Evolutionary conservation across 2,113 vertebrate species (phyloP), one percentile per base, ranked within the genome.

Genomic region (Platycercus adscitus): DNA sequence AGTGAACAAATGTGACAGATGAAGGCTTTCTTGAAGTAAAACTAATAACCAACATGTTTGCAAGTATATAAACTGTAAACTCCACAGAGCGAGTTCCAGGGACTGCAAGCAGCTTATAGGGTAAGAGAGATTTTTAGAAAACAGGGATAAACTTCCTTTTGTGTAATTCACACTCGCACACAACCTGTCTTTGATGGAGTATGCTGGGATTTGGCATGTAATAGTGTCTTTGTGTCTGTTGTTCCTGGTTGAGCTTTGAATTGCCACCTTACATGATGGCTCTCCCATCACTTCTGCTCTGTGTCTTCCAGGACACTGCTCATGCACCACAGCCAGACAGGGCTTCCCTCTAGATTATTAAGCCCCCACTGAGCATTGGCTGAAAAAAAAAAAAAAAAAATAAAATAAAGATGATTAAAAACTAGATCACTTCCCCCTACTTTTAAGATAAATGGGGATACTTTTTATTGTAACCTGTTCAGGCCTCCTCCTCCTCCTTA

Each of bases 391-490:
- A 86, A 39, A 39, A 14, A 13, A 56, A 37, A 8, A 37, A 37
- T 8, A 37, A 37, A 61, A 47, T 12, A 33, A 24, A 78, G 17
- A 33, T 81, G 1, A 58, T 84, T 89, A 24, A 41, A 76, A 93
- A 50, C 11, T 18, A 33, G n/a, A 52, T 0, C 0, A 8, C 18
- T 44, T 78, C 6, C 26, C 8, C 9, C 8, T 81, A 3, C 52
- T 78, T 65, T 50, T 11, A 39, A 29, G 12, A 65, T 43, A 46
- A 76, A 83, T 14, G 3, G 20, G 21, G 33, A 79, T 5, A 39
- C 6, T 23, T 87, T 79, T 87, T 28, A 6, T 5, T 65, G 10
- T 72, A 71, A 53, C 63, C 41, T 85, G 3, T 71, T 82, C 28
- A 61, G 83, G 10, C 5, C 20, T 63, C n/a, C 7, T 88, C 26